phyloP scores from a whole-genome alignment of 1,140 invertebrate species.

The Ceratina japonica region DNA sequence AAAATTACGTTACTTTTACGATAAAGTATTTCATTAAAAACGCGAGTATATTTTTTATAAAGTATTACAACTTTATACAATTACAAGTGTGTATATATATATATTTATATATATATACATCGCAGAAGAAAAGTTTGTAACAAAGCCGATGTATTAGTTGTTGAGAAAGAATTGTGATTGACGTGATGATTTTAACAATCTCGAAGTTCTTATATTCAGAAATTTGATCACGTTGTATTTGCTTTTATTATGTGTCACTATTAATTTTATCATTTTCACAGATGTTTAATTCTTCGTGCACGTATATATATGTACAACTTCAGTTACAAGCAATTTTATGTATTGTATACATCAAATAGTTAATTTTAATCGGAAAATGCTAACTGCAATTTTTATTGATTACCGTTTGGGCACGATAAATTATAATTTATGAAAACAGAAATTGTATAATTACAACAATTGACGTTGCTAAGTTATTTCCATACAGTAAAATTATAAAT shows the following conservation, averaged over 20 bases:
- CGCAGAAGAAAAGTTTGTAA: conserved; percentile 17
- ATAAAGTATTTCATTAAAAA: too few species aligned
- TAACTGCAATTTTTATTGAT: neutral
- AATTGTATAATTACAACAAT: conserved; percentile 2
- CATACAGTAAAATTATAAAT: conserved; percentile 1
- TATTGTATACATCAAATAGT: neutral
- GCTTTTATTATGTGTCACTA: neutral
- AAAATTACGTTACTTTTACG: too few species aligned
- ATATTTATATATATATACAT: conserved; percentile 11
- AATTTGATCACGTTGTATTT: neutral
- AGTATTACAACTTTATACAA: too few species aligned
- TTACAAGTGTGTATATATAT: conserved; percentile 13
- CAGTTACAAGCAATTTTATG: neutral
- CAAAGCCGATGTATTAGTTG: conserved; percentile 23
- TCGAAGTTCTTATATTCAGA: too few species aligned
- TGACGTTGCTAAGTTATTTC: conserved; percentile 13
- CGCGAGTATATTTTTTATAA: too few species aligned
- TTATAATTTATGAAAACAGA: conserved; percentile 25
- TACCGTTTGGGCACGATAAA: neutral
- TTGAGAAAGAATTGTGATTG: conserved; percentile 8
- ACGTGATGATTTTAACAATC: too few species aligned
- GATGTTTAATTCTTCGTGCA: neutral
- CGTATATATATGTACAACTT: neutral
- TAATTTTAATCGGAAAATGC: neutral
- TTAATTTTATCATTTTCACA: conserved; percentile 7